Evolutionary conservation across 2,113 vertebrate species (phyloP).

Genomic region (Halcyon senegalensis): DNA sequence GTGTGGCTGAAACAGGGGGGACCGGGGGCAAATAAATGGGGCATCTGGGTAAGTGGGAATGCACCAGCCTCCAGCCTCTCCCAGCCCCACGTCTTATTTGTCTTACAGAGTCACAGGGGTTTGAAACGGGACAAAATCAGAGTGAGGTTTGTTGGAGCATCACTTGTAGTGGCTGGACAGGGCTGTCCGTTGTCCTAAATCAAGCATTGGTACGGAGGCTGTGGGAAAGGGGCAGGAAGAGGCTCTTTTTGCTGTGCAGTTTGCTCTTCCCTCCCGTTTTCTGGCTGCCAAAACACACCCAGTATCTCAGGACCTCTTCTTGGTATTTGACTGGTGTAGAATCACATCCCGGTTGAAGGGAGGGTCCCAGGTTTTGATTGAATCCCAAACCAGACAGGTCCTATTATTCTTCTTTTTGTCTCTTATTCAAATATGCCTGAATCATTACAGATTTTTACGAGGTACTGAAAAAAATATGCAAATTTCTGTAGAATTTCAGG

Average conservation of each 20-base stretch:
- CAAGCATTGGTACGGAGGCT: neutral
- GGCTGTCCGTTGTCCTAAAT: neutral
- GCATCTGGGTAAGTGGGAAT: neutral
- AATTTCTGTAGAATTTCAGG: neutral
- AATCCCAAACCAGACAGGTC: conserved; percentile 30
- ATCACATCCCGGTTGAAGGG: neutral
- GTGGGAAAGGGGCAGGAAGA: neutral
- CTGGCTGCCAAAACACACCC: conserved; percentile 2
- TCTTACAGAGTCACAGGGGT: neutral
- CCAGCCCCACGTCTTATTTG: neutral
- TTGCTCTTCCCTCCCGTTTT: conserved; percentile 30
- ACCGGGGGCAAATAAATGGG: neutral
- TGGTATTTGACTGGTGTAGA: conserved; percentile 5
- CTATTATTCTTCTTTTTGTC: conserved; percentile 42
- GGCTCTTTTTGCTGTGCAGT: neutral
- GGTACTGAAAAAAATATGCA: neutral
- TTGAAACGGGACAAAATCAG: neutral
- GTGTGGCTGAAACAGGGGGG: neutral
- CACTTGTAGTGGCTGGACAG: neutral
- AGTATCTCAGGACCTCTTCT: neutral
- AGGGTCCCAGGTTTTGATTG: conserved; percentile 26
- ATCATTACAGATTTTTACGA: neutral
- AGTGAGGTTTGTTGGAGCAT: neutral
- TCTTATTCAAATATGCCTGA: conserved; percentile 28
- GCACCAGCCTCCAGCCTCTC: rapidly evolving